A percentile compares a stretch with the other conserved stretches of the same genome.
These are phyloP conservation scores for Melinopterus prodromus DNA, from an alignment of 2,888 invertebrate genomes.

Conservation along the genomic window DNA sequence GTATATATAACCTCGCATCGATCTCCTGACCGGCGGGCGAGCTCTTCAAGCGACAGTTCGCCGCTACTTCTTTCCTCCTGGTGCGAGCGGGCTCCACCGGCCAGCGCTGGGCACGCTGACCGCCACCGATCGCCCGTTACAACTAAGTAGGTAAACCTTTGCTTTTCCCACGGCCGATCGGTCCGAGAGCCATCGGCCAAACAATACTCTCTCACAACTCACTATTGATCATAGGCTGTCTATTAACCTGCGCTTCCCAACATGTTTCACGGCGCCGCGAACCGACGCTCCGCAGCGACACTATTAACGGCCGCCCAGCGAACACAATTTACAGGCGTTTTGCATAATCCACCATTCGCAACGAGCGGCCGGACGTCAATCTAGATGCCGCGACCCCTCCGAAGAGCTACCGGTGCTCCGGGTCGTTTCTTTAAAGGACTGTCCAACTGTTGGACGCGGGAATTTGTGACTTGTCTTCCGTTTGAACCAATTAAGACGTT, in stretches of 20 bases:
- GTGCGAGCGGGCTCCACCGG: not conserved
- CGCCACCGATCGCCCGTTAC: constrained; percentile 5
- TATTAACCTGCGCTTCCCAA: constrained; percentile 54
- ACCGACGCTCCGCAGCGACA: constrained; percentile 42
- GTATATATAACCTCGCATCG: no score
- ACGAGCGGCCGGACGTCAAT: constrained; percentile 25
- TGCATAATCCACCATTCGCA: constrained; percentile 41
- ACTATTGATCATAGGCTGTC: constrained; percentile 56
- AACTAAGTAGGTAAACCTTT: constrained; percentile 49
- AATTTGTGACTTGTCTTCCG: constrained; percentile 16
- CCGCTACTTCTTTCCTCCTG: not conserved
- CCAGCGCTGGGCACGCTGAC: not conserved
- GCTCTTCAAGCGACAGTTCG: no score
- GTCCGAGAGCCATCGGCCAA: constrained; percentile 41
- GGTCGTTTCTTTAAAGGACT: constrained; percentile 5
- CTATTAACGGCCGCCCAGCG: constrained; percentile 45
- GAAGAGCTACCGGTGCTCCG: constrained; percentile 8
- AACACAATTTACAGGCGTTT: constrained; percentile 48
- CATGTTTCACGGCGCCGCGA: constrained; percentile 50
- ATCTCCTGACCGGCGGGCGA: no score
- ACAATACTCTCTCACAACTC: constrained; percentile 58
- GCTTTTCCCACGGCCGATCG: constrained; percentile 55
- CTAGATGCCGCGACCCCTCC: constrained; percentile 10
- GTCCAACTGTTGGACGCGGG: constrained; percentile 9
- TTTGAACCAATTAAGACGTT: constrained; percentile 22